Conservation (phyloP, 2,113 vertebrate genomes). For the Plectropomus leopardus region DNA sequence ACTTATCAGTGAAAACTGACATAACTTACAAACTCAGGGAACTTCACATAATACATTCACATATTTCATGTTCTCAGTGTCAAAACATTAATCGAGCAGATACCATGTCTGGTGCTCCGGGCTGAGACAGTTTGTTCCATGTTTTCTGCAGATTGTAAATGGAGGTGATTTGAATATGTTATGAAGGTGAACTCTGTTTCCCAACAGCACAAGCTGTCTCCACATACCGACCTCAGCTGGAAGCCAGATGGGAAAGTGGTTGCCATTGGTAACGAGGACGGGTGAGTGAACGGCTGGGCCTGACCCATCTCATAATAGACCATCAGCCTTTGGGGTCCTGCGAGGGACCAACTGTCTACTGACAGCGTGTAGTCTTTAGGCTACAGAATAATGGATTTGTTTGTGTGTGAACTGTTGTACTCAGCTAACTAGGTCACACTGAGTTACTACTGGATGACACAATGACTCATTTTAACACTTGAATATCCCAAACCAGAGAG, state of each 20-base stretch:
- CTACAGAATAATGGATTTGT: slow-evolving; percentile 17
- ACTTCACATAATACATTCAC: neutral
- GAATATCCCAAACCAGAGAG: neutral
- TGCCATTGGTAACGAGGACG: slow-evolving; percentile 97
- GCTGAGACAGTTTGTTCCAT: neutral
- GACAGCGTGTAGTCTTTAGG: neutral
- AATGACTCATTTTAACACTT: neutral
- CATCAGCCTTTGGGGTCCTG: slow-evolving; percentile 11
- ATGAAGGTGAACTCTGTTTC: slow-evolving; percentile 61
- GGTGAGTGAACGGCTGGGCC: slow-evolving; percentile 84
- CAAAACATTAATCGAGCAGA: neutral
- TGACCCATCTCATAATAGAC: neutral
- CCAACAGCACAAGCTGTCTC: slow-evolving; percentile 93
- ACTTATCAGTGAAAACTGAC: neutral
- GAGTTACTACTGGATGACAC: neutral
- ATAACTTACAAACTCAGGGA: neutral
- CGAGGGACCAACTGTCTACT: slow-evolving; percentile 23
- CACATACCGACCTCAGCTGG: slow-evolving; percentile 96
- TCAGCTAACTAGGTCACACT: neutral
- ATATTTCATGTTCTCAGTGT: neutral
- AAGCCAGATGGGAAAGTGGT: slow-evolving; percentile 92
- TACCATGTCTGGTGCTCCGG: neutral
- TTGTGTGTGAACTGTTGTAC: slow-evolving; percentile 11
- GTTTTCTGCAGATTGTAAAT: slow-evolving; percentile 21
- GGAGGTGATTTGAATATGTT: slow-evolving; percentile 15